Evolutionary conservation across 2,888 invertebrate genomes (phyloP).

Genomic region (Metacarcinus magister): DNA sequence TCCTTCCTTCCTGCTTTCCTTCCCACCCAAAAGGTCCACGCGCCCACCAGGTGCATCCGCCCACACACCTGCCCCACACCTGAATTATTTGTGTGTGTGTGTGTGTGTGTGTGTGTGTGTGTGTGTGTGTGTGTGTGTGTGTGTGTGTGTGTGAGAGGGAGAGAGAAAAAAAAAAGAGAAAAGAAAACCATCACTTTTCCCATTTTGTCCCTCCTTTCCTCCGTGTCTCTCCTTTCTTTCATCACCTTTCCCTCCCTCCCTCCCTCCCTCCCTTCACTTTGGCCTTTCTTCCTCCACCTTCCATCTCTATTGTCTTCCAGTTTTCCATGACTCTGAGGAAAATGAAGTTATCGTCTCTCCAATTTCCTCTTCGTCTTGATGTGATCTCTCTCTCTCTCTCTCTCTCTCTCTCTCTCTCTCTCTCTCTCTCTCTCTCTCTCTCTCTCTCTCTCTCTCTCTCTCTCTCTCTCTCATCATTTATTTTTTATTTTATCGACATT

Average conservation of each 20-base stretch:
- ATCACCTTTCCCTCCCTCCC: neutral
- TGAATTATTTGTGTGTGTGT: too few species aligned
- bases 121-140: too few species aligned
- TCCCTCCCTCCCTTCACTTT: neutral
- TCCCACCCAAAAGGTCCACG: too few species aligned
- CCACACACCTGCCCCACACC: too few species aligned
- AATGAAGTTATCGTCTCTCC: neutral
- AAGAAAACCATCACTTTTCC: too few species aligned
- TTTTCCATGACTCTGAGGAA: neutral
- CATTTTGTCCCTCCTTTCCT: neutral
- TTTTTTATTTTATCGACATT: too few species aligned
- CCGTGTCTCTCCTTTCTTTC: neutral
- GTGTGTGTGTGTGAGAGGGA: too few species aligned
- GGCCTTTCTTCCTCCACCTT: neutral
- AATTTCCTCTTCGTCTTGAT: neutral
- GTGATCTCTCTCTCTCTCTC: neutral
- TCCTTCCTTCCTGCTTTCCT: neutral
- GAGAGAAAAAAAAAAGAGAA: too few species aligned
- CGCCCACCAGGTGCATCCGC: too few species aligned
- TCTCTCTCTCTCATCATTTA: too few species aligned
- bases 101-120: too few species aligned
- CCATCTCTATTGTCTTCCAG: neutral
- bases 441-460: neutral
- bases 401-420: constrained; percentile 7
- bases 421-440: constrained; percentile 26